A percentile compares a stretch with the other conserved stretches of the same genome.
phyloP scores from a whole-genome alignment of 2,797 vertebrate species.

The Eulemur albifrons region DNA sequence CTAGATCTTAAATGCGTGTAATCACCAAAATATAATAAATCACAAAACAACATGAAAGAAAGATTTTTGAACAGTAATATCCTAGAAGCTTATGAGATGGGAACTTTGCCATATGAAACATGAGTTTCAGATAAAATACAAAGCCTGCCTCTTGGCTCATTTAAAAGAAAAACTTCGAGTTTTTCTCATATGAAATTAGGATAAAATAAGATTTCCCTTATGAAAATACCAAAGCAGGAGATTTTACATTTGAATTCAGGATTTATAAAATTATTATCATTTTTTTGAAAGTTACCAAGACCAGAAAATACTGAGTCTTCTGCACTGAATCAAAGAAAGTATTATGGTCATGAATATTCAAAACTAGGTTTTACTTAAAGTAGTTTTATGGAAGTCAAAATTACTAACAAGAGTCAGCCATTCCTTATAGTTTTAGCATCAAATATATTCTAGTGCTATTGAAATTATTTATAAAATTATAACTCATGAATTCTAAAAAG shows the following conservation, averaged over 20 bases:
- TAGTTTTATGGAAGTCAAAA: not conserved
- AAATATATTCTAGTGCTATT: not conserved
- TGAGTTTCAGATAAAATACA: not conserved
- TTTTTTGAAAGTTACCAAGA: not conserved
- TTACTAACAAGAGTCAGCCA: not conserved
- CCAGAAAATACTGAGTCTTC: not conserved
- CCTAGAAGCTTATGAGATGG: not conserved
- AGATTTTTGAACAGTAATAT: not conserved
- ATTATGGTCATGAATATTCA: not conserved
- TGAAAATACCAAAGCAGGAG: not conserved
- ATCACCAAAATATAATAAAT: constrained; percentile 18
- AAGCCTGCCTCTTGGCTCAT: not conserved
- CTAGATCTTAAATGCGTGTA: not conserved
- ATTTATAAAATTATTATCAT: not conserved
- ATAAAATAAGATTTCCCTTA: not conserved
- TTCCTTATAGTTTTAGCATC: not conserved
- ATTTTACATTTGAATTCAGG: constrained; percentile 24
- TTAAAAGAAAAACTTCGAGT: not conserved
- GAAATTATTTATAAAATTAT: not conserved
- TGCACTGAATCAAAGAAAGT: not conserved
- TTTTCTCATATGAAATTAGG: not conserved
- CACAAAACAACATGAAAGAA: constrained; percentile 9
- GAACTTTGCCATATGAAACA: not conserved
- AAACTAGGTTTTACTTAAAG: not conserved
- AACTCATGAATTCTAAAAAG: not conserved